These are phyloP conservation scores for Rotaria magnacalcarata DNA, from an alignment of 2,888 invertebrate genomes.

Conservation along the genomic window DNA sequence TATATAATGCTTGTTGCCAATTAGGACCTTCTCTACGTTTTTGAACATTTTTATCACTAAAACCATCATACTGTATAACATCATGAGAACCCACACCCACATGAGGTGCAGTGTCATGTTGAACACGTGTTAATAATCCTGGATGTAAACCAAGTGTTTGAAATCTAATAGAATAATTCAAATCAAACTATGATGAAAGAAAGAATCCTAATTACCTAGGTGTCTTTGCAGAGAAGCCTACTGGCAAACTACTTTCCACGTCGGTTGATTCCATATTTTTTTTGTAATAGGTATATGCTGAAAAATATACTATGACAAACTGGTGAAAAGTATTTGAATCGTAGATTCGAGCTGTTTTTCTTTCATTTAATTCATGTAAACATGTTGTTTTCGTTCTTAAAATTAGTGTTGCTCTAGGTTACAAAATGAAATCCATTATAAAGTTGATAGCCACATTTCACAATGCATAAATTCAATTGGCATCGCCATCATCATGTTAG, in stretches of 20 bases:
- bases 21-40: slow-evolving; percentile 39
- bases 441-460: not conserved
- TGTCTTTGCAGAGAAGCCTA: not conserved
- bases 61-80: slow-evolving; percentile 38
- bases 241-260: not conserved
- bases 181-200: not conserved
- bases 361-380: too few species aligned
- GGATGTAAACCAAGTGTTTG: not conserved
- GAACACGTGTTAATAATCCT: slow-evolving; percentile 2
- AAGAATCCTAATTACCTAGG: not conserved
- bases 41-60: slow-evolving; percentile 39
- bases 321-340: not conserved
- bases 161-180: not conserved
- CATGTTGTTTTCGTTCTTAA: too few species aligned
- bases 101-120: not conserved
- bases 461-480: not conserved
- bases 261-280: not conserved
- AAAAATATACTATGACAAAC: not conserved
- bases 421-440: not conserved
- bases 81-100: slow-evolving; percentile 40
- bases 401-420: too few species aligned
- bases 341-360: not conserved
- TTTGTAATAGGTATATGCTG: not conserved
- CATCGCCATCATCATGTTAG: not conserved
- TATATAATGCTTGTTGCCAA: slow-evolving; percentile 42